Evolutionary conservation across 2,113 vertebrate species (phyloP).

Genomic region (Diadophis punctatus): DNA sequence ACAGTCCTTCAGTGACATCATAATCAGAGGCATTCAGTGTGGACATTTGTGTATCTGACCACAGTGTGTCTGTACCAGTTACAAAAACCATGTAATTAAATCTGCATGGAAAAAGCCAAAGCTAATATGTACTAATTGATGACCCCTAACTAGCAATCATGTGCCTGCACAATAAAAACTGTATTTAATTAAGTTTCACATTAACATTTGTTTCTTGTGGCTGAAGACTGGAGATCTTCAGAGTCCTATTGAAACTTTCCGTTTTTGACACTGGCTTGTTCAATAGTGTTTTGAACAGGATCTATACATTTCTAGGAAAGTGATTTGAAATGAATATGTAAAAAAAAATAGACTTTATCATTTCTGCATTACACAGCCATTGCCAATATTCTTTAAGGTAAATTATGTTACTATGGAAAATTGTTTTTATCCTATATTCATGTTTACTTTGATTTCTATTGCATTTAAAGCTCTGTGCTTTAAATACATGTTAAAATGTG

Average conservation of each 20-base stretch:
- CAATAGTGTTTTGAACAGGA: conserved; percentile 3
- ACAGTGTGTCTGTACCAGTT: neutral
- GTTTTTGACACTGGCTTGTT: conserved; percentile 8
- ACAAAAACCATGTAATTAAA: conserved; percentile 30
- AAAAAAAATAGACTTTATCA: neutral
- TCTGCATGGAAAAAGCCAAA: neutral
- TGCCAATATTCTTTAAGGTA: neutral
- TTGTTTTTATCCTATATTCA: neutral
- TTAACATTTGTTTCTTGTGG: conserved; percentile 6
- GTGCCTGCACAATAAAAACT: rapidly evolving
- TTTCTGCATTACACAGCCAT: neutral
- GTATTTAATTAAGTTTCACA: neutral
- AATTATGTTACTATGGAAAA: neutral
- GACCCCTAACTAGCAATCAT: conserved; percentile 8
- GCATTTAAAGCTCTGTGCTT: too few species aligned
- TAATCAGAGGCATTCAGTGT: neutral
- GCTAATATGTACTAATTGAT: conserved; percentile 2
- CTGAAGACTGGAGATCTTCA: conserved; percentile 13
- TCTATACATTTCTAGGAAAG: conserved; percentile 8
- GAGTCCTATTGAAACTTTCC: neutral
- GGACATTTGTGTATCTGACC: neutral
- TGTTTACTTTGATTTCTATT: neutral
- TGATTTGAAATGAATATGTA: neutral
- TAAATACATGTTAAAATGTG: too few species aligned
- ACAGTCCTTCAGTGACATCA: conserved; percentile 6